Conservation (phyloP, 2,797 vertebrate species). For the Hydrolagus colliei region DNA sequence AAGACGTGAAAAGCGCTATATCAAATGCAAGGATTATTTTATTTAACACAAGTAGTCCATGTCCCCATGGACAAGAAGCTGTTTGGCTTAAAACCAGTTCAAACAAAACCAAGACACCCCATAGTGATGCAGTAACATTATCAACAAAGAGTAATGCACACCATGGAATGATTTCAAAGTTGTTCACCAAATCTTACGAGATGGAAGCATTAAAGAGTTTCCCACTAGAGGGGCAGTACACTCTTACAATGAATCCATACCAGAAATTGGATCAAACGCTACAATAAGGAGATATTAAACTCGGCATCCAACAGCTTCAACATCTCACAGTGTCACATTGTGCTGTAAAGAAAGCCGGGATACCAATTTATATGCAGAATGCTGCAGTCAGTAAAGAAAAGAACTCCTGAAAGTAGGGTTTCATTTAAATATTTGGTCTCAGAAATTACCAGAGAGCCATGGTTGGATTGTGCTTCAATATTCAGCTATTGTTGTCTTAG, state of each 20-base stretch:
- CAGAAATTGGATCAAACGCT: not conserved
- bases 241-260: not conserved
- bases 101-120: not conserved
- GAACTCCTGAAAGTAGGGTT: too few relatives aligned
- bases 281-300: not conserved
- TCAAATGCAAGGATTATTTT: too few relatives aligned
- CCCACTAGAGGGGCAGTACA: not conserved
- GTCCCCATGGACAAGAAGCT: not conserved
- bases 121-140: not conserved
- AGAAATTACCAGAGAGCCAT: too few relatives aligned
- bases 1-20: too few relatives aligned
- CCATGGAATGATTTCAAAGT: not conserved
- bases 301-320: not conserved
- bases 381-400: too few relatives aligned
- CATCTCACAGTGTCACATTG: not conserved
- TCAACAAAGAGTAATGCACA: not conserved
- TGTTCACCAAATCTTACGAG: not conserved
- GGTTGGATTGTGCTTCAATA: too few relatives aligned
- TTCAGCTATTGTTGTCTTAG: too few relatives aligned
- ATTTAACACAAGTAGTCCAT: not conserved
- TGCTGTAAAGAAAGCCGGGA: not conserved
- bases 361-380: not conserved
- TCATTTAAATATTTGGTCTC: too few relatives aligned
- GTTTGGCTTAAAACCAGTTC: not conserved
- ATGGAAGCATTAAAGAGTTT: not conserved